phyloP scores from a whole-genome alignment of 2,888 invertebrate genomes.

The Chaetoderma sp. region DNA sequence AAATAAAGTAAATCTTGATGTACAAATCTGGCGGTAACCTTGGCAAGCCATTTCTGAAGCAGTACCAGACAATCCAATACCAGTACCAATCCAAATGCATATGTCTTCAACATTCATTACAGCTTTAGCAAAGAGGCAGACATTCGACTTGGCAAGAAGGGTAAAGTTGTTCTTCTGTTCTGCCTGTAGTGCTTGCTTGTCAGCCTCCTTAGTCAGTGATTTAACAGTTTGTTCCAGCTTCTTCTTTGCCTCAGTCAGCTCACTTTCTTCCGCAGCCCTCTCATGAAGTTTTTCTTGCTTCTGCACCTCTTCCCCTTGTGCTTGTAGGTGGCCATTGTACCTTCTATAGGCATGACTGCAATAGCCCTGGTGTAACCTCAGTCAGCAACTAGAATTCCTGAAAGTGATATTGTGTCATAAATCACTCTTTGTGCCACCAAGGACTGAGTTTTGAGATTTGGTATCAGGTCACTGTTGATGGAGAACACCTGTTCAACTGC shows the following conservation, averaged over 20 bases:
- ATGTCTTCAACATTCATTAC: no score
- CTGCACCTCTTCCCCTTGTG: neutral
- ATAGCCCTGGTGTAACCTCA: neutral
- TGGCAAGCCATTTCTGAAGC: no score
- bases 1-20: no score
- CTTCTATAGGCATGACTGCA: neutral
- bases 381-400: neutral
- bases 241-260: neutral
- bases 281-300: neutral
- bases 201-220: neutral
- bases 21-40: no score
- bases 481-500: constrained; percentile 19
- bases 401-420: neutral
- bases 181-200: neutral
- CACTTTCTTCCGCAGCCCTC: neutral
- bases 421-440: neutral
- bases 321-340: neutral
- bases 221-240: neutral
- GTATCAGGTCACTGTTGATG: constrained; percentile 9
- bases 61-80: no score
- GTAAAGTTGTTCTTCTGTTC: no score
- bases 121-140: no score
- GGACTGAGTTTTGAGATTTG: constrained; percentile 5
- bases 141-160: no score
- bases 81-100: no score